Base-by-base conservation (phyloP, 2,113 vertebrate genomes). In the Pterocles gutturalis region DNA sequence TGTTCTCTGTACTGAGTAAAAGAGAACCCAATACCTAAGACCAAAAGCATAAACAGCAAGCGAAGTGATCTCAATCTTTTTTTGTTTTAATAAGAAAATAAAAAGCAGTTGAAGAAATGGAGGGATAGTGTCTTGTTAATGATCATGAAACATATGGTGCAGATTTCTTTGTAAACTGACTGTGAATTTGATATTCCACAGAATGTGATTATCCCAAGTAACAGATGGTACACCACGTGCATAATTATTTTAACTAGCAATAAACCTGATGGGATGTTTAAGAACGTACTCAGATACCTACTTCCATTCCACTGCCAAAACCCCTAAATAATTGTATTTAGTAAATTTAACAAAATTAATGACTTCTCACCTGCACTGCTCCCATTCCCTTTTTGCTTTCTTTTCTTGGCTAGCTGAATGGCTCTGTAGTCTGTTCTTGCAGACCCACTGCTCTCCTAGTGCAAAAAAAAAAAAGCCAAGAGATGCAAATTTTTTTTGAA, bases 391-490 rank as follows among this genome's bases (percentile, higher is more conserved):
- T 98, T 99, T 89, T 99, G 99, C 96, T 98, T 98, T 96, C 98
- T 99, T 96, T 98, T 98, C 98, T 99, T 99, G 94, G 98, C 99
- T 90, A 99, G 98, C 94, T 99, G 99, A 97, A 99, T 99, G 82
- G 99, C 99, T 98, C 99, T 99, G 97, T 99, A 99, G 97, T 99
- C 99, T 13, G 99, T 99, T 97, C 99, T 98, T 3, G 99, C 99
- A 70, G 99, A 99, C 66, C 99, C 99, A 89, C 99, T 98, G 85
- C 99, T 99, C 84, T 99, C 99, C 99, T 99, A 88, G 58, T 48
- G 31, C 41, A 67, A 53, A 51, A 25, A 18, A 57, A 19, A 69
- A 66, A 69, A 46, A 36, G 7, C n/a, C 60, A 96, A 96, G 91
- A 97, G 60, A 95, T 86, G 13, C 80, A 96, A 96, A 24, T n/a